Evolutionary conservation across 2,888 invertebrate species (phyloP), one percentile per base, ranked within the genome.

Genomic region (Oasisia sp.): DNA sequence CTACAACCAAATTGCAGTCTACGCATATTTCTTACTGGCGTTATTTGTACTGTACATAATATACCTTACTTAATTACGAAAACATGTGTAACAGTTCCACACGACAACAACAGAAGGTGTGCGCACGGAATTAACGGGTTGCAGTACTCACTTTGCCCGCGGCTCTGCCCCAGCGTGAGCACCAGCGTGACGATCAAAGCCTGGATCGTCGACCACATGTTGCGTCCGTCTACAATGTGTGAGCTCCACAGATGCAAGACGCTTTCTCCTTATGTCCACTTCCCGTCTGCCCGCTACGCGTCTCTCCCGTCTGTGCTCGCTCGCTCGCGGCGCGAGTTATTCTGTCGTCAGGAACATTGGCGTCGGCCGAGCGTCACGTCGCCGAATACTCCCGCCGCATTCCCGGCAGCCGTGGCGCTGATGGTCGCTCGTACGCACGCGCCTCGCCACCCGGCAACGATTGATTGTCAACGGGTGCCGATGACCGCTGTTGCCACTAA

Each of bases 391-490:
- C 50, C 14, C 1, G 74, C 27, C n/a, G 74, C 74, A 74, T 74
- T 74, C 74, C 74, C n/a, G 74, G n/a, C 74, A n/a, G 74, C 74
- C 14, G 50, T 50, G 14, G 74, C 19, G 74, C 74, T 19, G 74
- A 74, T 74, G 74, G 74, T n/a, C 27, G 74, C 74, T 74, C 74
- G 74, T 74, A 74, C 74, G 74, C 74, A 74, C 19, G 27, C 27
- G 74, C 74, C 27, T 27, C 7, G 27, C 74, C 27, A 27, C 74
- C 27, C 74, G 27, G 27, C 74, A 74, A n/a, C 74, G 74, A n/a
- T 74, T 74, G 74, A 74, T 74, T 74, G 74, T 74, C 74, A 74
- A 74, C 74, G 74, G 74, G 74, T 74, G 74, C 74, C 74, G 74
- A 74, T 74, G 74, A 74, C 74, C 74, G 74, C 74, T 74, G 74